Evolutionary conservation across 1,140 invertebrate species (phyloP).

Genomic region (Drosophila teissieri): DNA sequence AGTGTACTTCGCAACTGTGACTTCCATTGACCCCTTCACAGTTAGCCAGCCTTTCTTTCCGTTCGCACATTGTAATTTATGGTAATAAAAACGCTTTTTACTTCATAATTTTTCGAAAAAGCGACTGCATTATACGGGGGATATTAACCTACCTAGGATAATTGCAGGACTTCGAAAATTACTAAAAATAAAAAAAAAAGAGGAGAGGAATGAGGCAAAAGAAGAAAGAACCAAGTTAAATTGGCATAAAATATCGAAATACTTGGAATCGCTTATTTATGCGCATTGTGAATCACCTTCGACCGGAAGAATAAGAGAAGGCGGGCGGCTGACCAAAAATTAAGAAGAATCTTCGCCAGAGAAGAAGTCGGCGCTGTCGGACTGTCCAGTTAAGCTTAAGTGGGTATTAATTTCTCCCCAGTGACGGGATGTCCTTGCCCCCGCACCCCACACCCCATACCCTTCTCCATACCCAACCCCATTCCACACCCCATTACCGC

Average conservation of each 20-base stretch:
- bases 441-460: neutral
- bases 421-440: slow-evolving; percentile 41
- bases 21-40: slow-evolving; percentile 38
- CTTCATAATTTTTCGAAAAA: slow-evolving; percentile 65
- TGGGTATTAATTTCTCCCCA: slow-evolving; percentile 81
- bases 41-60: slow-evolving; percentile 45
- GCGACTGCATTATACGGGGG: slow-evolving; percentile 13
- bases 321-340: slow-evolving; percentile 7
- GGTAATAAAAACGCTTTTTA: slow-evolving; percentile 75
- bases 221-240: slow-evolving; percentile 3
- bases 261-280: slow-evolving; percentile 54
- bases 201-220: neutral
- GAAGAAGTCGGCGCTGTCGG: slow-evolving; percentile 17
- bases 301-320: slow-evolving; percentile 20
- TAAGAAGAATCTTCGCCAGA: neutral
- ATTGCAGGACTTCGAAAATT: slow-evolving; percentile 44
- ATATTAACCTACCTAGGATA: slow-evolving; percentile 49
- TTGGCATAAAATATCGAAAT: slow-evolving; percentile 6
- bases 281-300: slow-evolving; percentile 70
- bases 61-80: slow-evolving; percentile 79
- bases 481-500: too few species aligned
- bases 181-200: too few species aligned
- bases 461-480: too few species aligned
- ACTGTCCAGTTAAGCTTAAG: slow-evolving; percentile 80
- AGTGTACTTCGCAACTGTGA: neutral